phyloP scores from a whole-genome alignment of 1,140 invertebrate genomes.

The Coptotermes formosanus region DNA sequence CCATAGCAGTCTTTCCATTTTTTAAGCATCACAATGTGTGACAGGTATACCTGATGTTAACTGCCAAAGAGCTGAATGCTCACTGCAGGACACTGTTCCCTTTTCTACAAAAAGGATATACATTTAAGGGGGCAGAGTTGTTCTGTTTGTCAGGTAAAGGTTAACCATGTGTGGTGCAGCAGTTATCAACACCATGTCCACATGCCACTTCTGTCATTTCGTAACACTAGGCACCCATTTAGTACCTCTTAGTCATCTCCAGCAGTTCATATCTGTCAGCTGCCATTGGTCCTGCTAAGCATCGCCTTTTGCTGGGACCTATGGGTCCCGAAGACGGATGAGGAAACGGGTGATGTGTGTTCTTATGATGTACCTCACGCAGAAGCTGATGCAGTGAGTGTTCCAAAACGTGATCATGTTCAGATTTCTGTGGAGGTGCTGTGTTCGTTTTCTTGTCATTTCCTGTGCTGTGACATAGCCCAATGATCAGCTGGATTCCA shows the following conservation, averaged over 20 bases:
- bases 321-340: slow-evolving; percentile 90
- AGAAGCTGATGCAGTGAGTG: slow-evolving; percentile 93
- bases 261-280: slow-evolving; percentile 81
- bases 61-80: too few species aligned
- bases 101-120: too few species aligned
- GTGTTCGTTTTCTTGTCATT: slow-evolving; percentile 56
- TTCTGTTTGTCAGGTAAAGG: too few species aligned
- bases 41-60: too few species aligned
- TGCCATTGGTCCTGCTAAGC: slow-evolving; percentile 86
- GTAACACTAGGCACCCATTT: too few species aligned
- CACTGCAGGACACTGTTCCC: too few species aligned
- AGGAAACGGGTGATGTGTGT: slow-evolving; percentile 90
- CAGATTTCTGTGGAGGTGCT: slow-evolving; percentile 60
- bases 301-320: slow-evolving; percentile 84
- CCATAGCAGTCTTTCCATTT: too few species aligned
- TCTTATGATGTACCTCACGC: slow-evolving; percentile 87
- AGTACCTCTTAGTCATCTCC: slow-evolving; percentile 72
- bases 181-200: too few species aligned
- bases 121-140: too few species aligned
- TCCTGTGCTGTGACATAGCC: slow-evolving; percentile 70
- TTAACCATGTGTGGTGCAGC: too few species aligned
- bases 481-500: slow-evolving; percentile 83
- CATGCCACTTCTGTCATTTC: too few species aligned
- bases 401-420: slow-evolving; percentile 94
- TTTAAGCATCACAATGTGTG: too few species aligned